phyloP scores from a whole-genome alignment of 1,140 invertebrate genomes.

The Odontomachus brunneus region DNA sequence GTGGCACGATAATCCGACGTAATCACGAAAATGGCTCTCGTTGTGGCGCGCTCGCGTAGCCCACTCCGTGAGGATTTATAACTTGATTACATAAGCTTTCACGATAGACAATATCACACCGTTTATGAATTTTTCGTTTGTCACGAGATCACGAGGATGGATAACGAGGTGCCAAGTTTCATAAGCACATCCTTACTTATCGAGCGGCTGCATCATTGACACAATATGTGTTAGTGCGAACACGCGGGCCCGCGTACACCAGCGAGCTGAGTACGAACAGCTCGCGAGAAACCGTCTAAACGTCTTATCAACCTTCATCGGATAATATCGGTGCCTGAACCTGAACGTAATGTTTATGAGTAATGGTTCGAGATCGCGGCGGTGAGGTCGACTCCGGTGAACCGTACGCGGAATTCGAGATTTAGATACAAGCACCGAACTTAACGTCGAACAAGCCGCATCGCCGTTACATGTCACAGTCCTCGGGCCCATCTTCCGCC shows the following conservation, averaged over 20 bases:
- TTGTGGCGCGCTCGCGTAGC: background rate
- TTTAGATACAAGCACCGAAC: conserved; percentile 74
- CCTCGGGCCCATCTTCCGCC: conserved; percentile 38
- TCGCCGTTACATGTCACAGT: conserved; percentile 75
- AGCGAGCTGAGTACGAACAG: conserved; percentile 24
- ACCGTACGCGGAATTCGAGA: conserved; percentile 77
- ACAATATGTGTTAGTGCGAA: conserved; percentile 45
- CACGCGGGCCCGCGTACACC: conserved; percentile 20
- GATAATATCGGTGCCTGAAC: conserved; percentile 71
- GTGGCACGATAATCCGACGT: background rate
- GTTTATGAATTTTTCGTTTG: conserved; percentile 64
- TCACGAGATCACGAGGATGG: conserved; percentile 51
- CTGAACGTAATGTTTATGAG: conserved; percentile 74
- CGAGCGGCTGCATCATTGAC: conserved; percentile 65
- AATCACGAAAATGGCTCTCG: conserved; percentile 19
- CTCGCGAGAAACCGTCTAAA: conserved; percentile 73
- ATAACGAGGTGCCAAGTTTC: conserved; percentile 73
- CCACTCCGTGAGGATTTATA: conserved; percentile 40
- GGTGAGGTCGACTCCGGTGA: conserved; percentile 70
- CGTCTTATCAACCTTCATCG: conserved; percentile 72
- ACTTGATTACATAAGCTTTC: conserved; percentile 58
- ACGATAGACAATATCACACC: conserved; percentile 51
- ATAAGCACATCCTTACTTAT: conserved; percentile 75
- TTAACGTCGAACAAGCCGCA: conserved; percentile 62
- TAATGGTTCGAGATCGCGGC: conserved; percentile 78